phyloP scores from a whole-genome alignment of 2,797 vertebrate genomes.

The Alcedo atthis region DNA sequence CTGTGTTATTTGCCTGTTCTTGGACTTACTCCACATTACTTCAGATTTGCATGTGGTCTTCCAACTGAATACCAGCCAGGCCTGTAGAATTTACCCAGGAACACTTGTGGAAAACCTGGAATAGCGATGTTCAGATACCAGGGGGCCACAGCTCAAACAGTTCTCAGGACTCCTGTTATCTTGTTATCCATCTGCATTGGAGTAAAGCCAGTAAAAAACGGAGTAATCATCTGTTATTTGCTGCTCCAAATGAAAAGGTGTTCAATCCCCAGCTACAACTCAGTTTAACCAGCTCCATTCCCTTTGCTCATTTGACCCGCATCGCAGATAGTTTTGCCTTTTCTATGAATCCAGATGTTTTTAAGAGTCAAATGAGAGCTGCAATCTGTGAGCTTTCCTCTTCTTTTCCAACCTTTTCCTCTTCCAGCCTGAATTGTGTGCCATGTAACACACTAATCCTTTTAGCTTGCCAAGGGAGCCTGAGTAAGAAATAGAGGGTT shows the following conservation, averaged over 20 bases:
- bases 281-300: background rate
- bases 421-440: background rate
- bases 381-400: background rate
- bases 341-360: background rate
- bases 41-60: background rate
- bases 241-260: background rate
- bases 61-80: background rate
- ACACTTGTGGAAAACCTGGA: background rate
- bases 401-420: background rate
- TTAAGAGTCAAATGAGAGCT: background rate
- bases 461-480: background rate
- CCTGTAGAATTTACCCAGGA: background rate
- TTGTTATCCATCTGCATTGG: background rate
- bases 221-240: background rate
- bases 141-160: background rate
- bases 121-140: background rate
- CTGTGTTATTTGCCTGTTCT: background rate
- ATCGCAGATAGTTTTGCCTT: background rate
- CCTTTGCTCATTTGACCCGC: background rate
- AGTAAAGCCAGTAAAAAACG: background rate
- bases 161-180: background rate
- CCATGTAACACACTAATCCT: rapidly evolving
- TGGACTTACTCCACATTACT: background rate
- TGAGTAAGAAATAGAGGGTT: background rate
- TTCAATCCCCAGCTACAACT: background rate